Base-by-base conservation (phyloP, 2,888 invertebrate species). In the Noctuana brunneofusca region DNA sequence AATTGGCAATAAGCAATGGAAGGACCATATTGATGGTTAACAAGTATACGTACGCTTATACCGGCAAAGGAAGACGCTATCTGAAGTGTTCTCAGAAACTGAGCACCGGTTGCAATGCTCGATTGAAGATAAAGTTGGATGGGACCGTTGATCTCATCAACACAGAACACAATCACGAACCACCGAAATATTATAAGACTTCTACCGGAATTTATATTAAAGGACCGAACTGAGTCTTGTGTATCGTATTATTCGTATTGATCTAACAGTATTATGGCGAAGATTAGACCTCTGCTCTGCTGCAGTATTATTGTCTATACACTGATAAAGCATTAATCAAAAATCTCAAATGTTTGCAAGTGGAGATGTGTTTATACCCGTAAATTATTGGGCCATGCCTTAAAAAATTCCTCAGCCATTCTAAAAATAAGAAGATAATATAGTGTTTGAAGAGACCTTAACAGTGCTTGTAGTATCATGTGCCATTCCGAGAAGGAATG, bases 31-130 rank as follows among this genome's bases (percentile, higher is more conserved):
- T 43, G 64, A 69, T 59, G 57, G 58, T 24, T 5, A 69, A 48
- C 50, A 53, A 66, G 0, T 68, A 73, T 22, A 68, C 71, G 0
- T 75, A 70, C 48, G 69, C 70, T 0, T 70, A 63, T 46, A 65
- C 64, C 35, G 68, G 65, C 1, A 66, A 58, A 2, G 66, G 67
- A 0, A 67, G 67, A n/a, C 63, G 63, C 14, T 63, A 64, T 18
- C 56, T 72, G 12, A 66, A 68, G 24, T 76, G 75, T 46, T 76
- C 75, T 0, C 67, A 68, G 56, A 70, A 71, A 49, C 22, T 58
- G 2, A 58, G 67, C 4, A 43, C 64, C 0, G 59, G 68, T 0
- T 77, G 75, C 49, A 30, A 54, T 12, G 73, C 75, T 0, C 66
- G 68, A 6, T 18, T 76, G 8, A 71, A 68, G 11, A 64, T 76